Evolutionary conservation across 2,797 vertebrate species (phyloP).

Genomic region (Stomatorhinus walkeri): DNA sequence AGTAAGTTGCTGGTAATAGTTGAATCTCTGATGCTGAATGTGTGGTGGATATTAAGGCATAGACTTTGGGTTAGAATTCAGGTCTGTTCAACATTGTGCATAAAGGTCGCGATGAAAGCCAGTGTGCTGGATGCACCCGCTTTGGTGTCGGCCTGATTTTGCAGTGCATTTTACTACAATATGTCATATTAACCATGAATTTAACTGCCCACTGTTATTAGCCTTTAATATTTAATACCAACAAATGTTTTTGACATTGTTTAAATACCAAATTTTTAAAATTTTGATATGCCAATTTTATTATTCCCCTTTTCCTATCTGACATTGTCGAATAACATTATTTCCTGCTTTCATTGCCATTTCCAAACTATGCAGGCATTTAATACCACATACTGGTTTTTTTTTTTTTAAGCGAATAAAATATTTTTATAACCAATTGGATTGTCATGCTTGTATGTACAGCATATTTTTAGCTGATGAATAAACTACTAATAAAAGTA

Average conservation of each 20-base stretch:
- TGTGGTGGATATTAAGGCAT: background rate
- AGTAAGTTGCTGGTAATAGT: background rate
- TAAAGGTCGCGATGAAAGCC: background rate
- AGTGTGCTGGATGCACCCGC: background rate
- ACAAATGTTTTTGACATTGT: background rate
- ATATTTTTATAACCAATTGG: conserved; percentile 39
- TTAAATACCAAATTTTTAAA: background rate
- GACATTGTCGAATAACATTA: background rate
- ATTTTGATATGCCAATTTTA: background rate
- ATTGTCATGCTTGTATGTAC: background rate
- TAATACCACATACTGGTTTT: conserved; percentile 30
- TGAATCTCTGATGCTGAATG: background rate
- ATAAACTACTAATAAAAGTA: background rate
- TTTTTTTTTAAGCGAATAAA: conserved; percentile 42
- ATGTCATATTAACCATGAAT: background rate
- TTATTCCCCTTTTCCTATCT: background rate
- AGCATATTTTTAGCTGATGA: background rate
- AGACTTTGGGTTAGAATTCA: background rate
- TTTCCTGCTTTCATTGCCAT: background rate
- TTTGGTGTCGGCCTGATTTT: background rate
- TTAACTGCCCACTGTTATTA: background rate
- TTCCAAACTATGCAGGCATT: conserved; percentile 35
- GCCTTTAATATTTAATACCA: conserved; percentile 3
- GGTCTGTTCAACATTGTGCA: background rate
- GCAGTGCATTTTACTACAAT: background rate